Conservation (phyloP, 2,113 vertebrate genomes). For the Otis tarda region DNA sequence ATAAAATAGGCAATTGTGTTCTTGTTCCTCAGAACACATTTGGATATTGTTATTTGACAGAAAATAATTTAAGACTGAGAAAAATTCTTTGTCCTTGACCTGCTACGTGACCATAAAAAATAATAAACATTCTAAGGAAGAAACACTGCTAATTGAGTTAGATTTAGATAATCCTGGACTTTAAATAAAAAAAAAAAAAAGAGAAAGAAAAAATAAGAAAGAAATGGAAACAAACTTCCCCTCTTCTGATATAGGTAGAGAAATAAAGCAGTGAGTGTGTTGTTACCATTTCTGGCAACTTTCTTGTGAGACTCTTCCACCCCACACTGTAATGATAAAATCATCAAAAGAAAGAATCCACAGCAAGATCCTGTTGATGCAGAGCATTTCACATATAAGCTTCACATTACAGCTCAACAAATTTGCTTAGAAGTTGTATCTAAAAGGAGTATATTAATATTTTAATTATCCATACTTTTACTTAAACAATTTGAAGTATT, state of each 20-base stretch:
- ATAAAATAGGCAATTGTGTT: neutral
- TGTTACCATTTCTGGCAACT: neutral
- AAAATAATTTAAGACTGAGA: neutral
- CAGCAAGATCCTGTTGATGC: neutral
- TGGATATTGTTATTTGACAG: neutral
- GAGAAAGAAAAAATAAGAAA: neutral
- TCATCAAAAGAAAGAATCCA: neutral
- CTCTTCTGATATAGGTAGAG: neutral
- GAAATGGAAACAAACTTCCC: neutral
- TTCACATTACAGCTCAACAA: neutral
- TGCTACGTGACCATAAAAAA: neutral
- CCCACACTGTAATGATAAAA: neutral
- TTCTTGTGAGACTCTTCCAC: neutral
- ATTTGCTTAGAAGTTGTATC: neutral
- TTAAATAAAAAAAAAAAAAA: too few relatives aligned
- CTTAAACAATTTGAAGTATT: neutral
- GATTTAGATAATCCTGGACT: neutral
- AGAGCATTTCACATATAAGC: neutral
- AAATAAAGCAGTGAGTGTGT: neutral
- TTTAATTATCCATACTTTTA: neutral
- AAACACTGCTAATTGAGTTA: neutral
- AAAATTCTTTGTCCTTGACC: neutral
- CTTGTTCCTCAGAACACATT: neutral
- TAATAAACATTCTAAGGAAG: neutral
- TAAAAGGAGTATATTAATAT: neutral